Evolutionary conservation across 2,797 vertebrate species (phyloP).

Genomic region (Characodon lateralis): DNA sequence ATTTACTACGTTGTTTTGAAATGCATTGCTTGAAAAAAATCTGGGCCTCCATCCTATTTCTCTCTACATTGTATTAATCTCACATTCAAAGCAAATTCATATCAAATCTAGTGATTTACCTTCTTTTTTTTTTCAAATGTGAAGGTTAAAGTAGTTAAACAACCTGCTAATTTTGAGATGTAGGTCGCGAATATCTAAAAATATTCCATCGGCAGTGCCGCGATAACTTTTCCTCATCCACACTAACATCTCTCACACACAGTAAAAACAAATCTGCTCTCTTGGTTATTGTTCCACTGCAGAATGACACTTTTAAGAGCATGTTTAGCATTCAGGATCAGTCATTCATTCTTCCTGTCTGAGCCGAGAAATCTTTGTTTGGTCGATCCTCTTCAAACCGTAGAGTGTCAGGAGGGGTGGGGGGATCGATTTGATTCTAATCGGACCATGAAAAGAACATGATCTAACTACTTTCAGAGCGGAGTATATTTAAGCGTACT

Average conservation of each 20-base stretch:
- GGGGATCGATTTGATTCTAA: slow-evolving; percentile 99
- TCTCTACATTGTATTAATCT: slow-evolving; percentile 45
- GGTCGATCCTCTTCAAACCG: slow-evolving; percentile 91
- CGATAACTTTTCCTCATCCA: slow-evolving; percentile 42
- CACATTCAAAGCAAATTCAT: slow-evolving; percentile 24
- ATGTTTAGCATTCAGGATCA: slow-evolving; percentile 99
- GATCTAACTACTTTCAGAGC: slow-evolving; percentile 99
- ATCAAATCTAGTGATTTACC: slow-evolving; percentile 4
- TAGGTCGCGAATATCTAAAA: slow-evolving; percentile 51
- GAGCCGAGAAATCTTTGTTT: slow-evolving; percentile 92
- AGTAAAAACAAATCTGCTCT: slow-evolving; percentile 77
- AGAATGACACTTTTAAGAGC: slow-evolving; percentile 88
- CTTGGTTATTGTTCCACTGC: slow-evolving; percentile 84
- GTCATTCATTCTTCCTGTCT: slow-evolving; percentile 90
- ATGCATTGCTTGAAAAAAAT: neutral
- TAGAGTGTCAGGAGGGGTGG: slow-evolving; percentile 91
- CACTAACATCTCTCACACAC: slow-evolving; percentile 59
- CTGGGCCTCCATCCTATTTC: slow-evolving; percentile 4
- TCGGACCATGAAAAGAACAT: slow-evolving; percentile 99
- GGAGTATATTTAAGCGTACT: slow-evolving; percentile 98
- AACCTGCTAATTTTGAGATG: slow-evolving; percentile 14
- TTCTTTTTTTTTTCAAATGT: slow-evolving; percentile 17
- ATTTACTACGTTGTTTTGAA: neutral
- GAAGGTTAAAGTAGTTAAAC: slow-evolving; percentile 5
- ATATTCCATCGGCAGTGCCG: slow-evolving; percentile 43